These are phyloP conservation scores for Bugula neritina DNA, from an alignment of 2,888 invertebrate species.

Conservation along the genomic window DNA sequence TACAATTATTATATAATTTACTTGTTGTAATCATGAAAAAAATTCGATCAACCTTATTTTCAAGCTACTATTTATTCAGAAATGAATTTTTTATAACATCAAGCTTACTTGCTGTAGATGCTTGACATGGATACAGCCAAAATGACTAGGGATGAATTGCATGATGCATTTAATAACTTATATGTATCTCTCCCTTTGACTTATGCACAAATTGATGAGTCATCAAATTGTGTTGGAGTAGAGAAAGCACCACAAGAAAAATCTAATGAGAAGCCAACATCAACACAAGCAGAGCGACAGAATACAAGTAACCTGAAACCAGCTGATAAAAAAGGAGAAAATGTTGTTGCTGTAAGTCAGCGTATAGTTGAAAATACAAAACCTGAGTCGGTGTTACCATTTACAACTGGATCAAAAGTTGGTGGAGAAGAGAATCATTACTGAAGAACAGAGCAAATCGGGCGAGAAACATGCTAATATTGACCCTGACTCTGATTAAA, in stretches of 20 bases:
- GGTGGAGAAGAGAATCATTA: neutral
- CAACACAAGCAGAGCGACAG: neutral
- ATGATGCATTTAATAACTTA: slow-evolving; percentile 5
- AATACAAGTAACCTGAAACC: neutral
- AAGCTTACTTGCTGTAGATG: too few species aligned
- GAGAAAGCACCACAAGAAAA: neutral
- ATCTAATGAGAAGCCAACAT: neutral
- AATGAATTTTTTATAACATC: too few species aligned
- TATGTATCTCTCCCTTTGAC: neutral
- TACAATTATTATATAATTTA: too few species aligned
- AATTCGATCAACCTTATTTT: too few species aligned
- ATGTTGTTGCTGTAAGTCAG: too few species aligned
- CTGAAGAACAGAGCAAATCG: too few species aligned
- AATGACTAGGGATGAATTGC: neutral
- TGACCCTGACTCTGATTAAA: neutral
- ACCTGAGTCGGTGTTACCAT: neutral
- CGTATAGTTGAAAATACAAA: neutral
- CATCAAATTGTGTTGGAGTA: neutral
- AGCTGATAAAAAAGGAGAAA: neutral
- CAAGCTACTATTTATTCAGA: too few species aligned
- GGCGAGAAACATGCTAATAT: too few species aligned
- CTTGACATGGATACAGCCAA: slow-evolving; percentile 13
- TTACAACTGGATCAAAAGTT: neutral
- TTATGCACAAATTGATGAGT: slow-evolving; percentile 6
- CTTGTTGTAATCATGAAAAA: too few species aligned